Conservation (phyloP, 2,888 invertebrate genomes). For the Synergus umbraculus region DNA sequence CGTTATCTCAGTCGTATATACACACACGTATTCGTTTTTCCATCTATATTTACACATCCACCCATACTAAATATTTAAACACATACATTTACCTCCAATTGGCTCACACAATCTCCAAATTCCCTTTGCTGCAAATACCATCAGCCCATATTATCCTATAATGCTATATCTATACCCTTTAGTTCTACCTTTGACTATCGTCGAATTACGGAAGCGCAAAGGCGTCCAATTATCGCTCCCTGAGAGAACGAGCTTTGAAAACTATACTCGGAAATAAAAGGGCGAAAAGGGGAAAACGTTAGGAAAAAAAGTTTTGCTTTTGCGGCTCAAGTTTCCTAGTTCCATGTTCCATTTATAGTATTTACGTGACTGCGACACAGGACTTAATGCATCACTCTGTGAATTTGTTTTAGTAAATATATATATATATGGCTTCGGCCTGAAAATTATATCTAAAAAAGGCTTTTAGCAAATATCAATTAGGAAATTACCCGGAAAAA, state of each 20-base stretch:
- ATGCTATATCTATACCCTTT: conserved; percentile 18
- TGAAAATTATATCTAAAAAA: conserved; percentile 6
- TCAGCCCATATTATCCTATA: conserved; percentile 3
- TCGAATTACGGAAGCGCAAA: conserved; percentile 19
- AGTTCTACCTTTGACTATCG: conserved; percentile 4
- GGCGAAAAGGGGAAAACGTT: not conserved
- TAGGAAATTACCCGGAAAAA: not conserved
- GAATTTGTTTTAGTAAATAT: not conserved
- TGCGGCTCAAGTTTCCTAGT: not conserved
- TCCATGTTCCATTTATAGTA: not conserved
- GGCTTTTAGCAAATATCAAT: not conserved
- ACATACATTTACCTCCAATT: conserved; percentile 6
- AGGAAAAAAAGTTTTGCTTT: not conserved
- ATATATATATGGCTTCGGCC: not conserved
- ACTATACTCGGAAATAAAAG: conserved; percentile 22
- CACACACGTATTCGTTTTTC: not conserved
- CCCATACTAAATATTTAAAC: not conserved
- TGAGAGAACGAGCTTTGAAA: conserved; percentile 15
- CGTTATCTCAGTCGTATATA: not conserved
- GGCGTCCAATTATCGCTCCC: conserved; percentile 13
- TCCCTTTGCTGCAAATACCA: not conserved
- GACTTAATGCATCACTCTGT: not conserved
- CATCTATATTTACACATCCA: not conserved
- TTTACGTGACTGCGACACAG: conserved; percentile 7
- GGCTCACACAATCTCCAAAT: not conserved